A percentile compares a stretch with the other conserved stretches of the same genome.
Conservation (phyloP, 2,113 vertebrate species). For the Nothobranchius kuhntae region DNA sequence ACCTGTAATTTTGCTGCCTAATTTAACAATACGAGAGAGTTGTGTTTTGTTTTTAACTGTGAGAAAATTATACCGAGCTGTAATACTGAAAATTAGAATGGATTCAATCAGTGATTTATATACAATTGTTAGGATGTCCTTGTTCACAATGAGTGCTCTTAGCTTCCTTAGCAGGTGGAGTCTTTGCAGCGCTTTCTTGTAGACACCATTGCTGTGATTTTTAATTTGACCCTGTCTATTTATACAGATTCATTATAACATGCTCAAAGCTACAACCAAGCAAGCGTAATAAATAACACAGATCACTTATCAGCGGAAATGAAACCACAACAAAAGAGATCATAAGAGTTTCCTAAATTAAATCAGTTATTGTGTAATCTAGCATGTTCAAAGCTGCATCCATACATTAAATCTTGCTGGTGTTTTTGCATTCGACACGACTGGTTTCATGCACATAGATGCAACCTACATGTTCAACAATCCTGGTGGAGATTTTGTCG, state of each 20-base stretch:
- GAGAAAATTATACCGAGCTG: too few relatives aligned
- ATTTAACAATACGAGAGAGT: too few relatives aligned
- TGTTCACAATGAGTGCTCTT: too few relatives aligned
- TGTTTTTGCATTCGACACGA: conserved; percentile 4
- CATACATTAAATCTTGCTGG: background rate
- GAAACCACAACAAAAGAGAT: conserved; percentile 41
- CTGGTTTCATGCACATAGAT: conserved; percentile 10
- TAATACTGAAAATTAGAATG: too few relatives aligned
- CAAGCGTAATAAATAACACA: conserved; percentile 28
- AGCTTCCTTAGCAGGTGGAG: too few relatives aligned
- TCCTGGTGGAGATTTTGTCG: conserved; percentile 13
- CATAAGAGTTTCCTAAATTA: conserved; percentile 56
- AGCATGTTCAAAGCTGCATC: background rate
- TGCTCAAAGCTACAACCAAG: conserved; percentile 10
- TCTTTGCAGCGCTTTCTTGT: too few relatives aligned
- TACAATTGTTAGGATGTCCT: too few relatives aligned
- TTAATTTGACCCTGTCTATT: background rate
- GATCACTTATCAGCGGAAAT: conserved; percentile 57
- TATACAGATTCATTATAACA: conserved; percentile 10
- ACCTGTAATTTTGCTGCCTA: too few relatives aligned
- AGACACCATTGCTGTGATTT: too few relatives aligned
- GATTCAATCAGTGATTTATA: too few relatives aligned
- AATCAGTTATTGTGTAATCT: conserved; percentile 43
- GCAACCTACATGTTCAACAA: conserved; percentile 14
- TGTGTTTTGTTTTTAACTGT: too few relatives aligned